A percentile compares a stretch with the other conserved stretches of the same genome.
Conservation (phyloP, 2,888 invertebrate species). For the Athrips mouffetella region DNA sequence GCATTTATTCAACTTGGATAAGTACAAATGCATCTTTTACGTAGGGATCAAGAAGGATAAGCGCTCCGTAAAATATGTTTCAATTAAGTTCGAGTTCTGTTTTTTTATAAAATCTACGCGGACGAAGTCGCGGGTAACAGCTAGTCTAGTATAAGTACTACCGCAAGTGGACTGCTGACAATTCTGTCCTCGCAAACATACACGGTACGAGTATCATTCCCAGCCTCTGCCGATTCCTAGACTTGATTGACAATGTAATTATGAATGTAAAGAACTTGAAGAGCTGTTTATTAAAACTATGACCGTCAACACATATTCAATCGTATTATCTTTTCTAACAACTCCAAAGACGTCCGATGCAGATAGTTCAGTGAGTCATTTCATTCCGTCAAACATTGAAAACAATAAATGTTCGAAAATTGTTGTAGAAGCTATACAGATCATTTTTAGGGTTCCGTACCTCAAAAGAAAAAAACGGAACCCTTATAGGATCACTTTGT, state of each 20-base stretch:
- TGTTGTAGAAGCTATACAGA: neutral
- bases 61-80: too few relatives aligned
- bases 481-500: too few relatives aligned
- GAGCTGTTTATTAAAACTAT: conserved; percentile 34
- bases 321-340: conserved; percentile 18
- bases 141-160: neutral
- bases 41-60: too few relatives aligned
- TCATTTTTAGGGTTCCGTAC: conserved; percentile 1
- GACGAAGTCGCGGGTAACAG: too few relatives aligned
- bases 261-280: conserved; percentile 41
- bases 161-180: conserved; percentile 29
- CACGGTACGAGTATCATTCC: too few relatives aligned
- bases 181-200: conserved; percentile 46
- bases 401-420: neutral
- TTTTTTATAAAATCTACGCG: too few relatives aligned
- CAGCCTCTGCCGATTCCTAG: conserved; percentile 39
- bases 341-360: neutral
- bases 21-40: too few relatives aligned
- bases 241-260: conserved; percentile 61
- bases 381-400: neutral
- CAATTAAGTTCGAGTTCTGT: too few relatives aligned
- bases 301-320: conserved; percentile 38
- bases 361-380: neutral
- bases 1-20: too few relatives aligned
- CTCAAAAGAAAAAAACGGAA: conserved; percentile 12